Evolutionary conservation across 1,140 invertebrate species (phyloP).

Genomic region (Drosophila equinoxialis): DNA sequence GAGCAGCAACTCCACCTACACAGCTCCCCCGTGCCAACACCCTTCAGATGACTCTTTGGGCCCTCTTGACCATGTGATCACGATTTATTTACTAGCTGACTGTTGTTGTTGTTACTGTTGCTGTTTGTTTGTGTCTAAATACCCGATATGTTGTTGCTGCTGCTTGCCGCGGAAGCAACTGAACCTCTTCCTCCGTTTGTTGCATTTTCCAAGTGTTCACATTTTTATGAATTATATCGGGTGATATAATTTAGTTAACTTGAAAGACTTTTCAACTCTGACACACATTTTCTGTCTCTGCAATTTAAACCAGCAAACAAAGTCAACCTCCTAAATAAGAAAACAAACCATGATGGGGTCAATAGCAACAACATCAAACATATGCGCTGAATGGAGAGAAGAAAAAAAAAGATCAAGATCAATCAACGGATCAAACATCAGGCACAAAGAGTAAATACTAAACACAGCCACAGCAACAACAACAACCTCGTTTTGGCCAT

Average conservation of each 20-base stretch:
- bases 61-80: constrained; percentile 82
- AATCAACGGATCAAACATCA: constrained; percentile 6
- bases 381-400: neutral
- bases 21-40: neutral
- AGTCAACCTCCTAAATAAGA: neutral
- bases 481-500: neutral
- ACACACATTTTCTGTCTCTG: neutral
- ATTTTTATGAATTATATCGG: constrained; percentile 3
- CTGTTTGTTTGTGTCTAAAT: constrained; percentile 70
- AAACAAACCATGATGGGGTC: neutral
- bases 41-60: constrained; percentile 19
- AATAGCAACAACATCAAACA: constrained; percentile 12
- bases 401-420: neutral
- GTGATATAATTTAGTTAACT: constrained; percentile 17
- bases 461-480: neutral
- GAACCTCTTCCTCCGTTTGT: constrained; percentile 43
- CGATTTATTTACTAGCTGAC: constrained; percentile 74
- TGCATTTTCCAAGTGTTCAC: constrained; percentile 9
- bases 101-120: constrained; percentile 40
- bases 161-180: constrained; percentile 45
- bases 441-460: constrained; percentile 8
- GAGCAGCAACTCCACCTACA: constrained; percentile 27
- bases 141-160: constrained; percentile 66
- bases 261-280: constrained; percentile 6
- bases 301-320: constrained; percentile 10